These are phyloP conservation scores for Nipponia nippon DNA, from an alignment of 2,113 vertebrate species.

Conservation along the genomic window DNA sequence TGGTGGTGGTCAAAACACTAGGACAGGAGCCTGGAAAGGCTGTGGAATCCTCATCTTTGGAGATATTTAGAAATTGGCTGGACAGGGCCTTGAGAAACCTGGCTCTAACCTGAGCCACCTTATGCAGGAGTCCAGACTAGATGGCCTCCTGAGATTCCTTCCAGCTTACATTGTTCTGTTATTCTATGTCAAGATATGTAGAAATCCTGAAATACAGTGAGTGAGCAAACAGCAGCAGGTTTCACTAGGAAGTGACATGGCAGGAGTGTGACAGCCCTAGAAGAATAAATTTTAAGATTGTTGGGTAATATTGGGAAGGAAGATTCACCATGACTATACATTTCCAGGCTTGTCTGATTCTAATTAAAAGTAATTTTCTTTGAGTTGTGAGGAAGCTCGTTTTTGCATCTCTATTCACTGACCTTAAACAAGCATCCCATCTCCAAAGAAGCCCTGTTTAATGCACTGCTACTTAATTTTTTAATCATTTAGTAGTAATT, in stretches of 20 bases:
- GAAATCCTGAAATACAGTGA: neutral
- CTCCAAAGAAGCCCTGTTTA: neutral
- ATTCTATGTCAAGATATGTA: neutral
- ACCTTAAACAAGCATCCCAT: neutral
- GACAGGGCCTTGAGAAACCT: neutral
- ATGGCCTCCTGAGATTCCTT: neutral
- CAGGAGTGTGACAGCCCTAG: neutral
- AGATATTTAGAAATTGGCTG: neutral
- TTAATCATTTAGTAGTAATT: neutral
- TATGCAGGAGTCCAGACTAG: neutral
- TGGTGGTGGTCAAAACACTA: neutral
- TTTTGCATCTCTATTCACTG: neutral
- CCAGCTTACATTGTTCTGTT: neutral
- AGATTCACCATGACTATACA: neutral
- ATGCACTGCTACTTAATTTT: neutral
- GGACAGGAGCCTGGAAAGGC: neutral
- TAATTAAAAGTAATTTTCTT: neutral
- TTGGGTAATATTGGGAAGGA: neutral
- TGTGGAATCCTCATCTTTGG: neutral
- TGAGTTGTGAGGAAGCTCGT: neutral
- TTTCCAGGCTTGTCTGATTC: neutral
- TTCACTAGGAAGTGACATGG: neutral
- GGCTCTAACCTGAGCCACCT: neutral
- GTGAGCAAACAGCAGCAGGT: neutral
- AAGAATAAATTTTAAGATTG: neutral